Percentiles rank a stretch among this genome's conserved stretches.
phyloP scores from a whole-genome alignment of 2,797 vertebrate species.

The Takifugu ocellatus region DNA sequence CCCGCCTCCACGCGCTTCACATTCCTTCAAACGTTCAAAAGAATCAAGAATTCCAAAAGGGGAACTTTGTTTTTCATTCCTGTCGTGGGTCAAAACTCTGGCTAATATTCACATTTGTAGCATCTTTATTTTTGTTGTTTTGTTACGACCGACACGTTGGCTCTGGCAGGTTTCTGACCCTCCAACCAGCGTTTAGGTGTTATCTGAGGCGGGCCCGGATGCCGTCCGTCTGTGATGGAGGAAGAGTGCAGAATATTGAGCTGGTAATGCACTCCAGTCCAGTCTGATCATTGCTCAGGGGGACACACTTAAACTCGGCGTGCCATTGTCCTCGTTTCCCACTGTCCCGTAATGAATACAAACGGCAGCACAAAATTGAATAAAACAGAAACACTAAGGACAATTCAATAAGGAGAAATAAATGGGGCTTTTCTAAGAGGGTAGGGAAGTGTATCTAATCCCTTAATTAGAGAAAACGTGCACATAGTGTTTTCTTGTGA shows the following conservation, averaged over 20 bases:
- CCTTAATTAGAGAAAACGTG: conserved; percentile 63
- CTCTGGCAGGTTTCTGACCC: conserved; percentile 4
- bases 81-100: too few species aligned
- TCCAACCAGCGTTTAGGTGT: conserved; percentile 5
- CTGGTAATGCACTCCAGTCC: conserved; percentile 36
- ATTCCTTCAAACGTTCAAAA: too few species aligned
- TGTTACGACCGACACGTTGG: too few species aligned
- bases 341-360: conserved; percentile 58
- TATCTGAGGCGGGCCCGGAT: conserved; percentile 12
- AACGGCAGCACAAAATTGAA: conserved; percentile 63
- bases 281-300: conserved; percentile 34
- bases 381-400: conserved; percentile 57
- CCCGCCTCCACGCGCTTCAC: too few species aligned
- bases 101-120: too few species aligned
- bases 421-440: conserved; percentile 65
- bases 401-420: conserved; percentile 68
- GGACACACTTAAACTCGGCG: conserved; percentile 35
- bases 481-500: conserved; percentile 28
- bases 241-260: conserved; percentile 42
- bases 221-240: conserved; percentile 34
- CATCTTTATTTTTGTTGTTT: too few species aligned
- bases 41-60: too few species aligned
- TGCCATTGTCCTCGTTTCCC: conserved; percentile 37
- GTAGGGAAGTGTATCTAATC: conserved; percentile 64
- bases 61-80: too few species aligned